Percentiles rank a stretch among this genome's conserved stretches.
Evolutionary conservation across 2,113 vertebrate genomes (phyloP).

Genomic region (Leptosomus discolor): DNA sequence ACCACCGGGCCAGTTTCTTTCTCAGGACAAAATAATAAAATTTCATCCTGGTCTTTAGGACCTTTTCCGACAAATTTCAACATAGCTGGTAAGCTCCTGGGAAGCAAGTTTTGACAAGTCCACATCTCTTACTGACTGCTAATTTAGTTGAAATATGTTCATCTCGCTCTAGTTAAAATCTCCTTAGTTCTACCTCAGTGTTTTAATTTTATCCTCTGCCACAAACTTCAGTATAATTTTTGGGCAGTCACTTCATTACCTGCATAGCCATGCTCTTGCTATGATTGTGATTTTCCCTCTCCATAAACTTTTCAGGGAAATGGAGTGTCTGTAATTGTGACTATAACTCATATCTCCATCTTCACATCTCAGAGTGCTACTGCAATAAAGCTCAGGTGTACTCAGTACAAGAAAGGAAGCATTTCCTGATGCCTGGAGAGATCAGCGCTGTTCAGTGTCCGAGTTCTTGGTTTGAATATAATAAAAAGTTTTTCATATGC

Average conservation of each 20-base stretch:
- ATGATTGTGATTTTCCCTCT: background rate
- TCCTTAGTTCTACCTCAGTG: background rate
- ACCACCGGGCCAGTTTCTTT: background rate
- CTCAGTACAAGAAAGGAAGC: background rate
- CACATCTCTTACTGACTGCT: background rate
- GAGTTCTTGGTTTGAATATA: background rate
- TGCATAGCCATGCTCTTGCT: background rate
- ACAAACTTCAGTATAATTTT: background rate
- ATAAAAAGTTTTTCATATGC: background rate
- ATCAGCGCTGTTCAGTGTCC: background rate
- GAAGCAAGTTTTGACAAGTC: background rate
- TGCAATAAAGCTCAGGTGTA: background rate
- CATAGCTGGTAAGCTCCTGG: background rate
- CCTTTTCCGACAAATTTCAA: background rate
- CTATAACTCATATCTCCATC: background rate
- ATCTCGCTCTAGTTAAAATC: background rate
- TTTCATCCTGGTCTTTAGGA: background rate
- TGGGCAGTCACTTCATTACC: background rate
- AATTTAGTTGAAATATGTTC: background rate
- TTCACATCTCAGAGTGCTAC: background rate
- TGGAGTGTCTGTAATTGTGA: background rate
- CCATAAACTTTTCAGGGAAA: background rate
- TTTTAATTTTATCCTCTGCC: background rate
- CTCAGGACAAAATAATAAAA: background rate
- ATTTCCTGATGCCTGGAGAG: background rate